These are phyloP conservation scores for Empidonax traillii DNA, from an alignment of 2,113 vertebrate species.

Conservation along the genomic window DNA sequence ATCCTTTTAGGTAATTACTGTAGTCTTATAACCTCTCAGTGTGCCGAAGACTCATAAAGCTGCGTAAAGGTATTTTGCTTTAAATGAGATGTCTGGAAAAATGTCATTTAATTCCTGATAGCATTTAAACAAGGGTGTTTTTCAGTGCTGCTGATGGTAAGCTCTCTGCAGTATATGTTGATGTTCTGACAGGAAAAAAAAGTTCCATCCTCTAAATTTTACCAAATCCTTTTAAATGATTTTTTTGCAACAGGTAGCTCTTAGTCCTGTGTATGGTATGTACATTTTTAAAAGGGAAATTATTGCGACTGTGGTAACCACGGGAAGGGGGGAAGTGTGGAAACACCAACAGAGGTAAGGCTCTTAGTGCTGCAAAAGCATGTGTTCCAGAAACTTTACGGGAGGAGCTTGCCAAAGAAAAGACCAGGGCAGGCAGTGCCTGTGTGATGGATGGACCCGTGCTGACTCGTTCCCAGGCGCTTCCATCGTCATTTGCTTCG, in stretches of 20 bases:
- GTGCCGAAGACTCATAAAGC: background rate
- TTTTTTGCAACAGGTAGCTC: background rate
- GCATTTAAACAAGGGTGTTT: background rate
- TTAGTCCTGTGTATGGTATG: background rate
- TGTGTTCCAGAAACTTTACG: background rate
- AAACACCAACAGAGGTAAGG: background rate
- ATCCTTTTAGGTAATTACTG: background rate
- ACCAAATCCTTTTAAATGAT: rapidly evolving
- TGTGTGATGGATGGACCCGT: background rate
- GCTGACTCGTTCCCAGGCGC: background rate
- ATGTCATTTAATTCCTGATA: background rate
- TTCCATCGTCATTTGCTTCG: background rate
- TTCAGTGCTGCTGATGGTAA: background rate
- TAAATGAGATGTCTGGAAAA: background rate
- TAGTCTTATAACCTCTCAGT: background rate
- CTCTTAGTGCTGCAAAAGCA: background rate
- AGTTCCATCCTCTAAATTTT: background rate
- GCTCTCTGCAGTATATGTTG: background rate
- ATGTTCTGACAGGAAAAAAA: background rate
- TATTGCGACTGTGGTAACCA: background rate
- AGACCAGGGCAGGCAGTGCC: background rate
- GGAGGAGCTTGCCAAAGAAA: background rate
- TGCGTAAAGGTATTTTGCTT: background rate
- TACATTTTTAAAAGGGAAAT: background rate
- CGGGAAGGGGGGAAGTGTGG: background rate